Evolutionary conservation across 2,113 vertebrate genomes (phyloP), one percentile per base, ranked within the genome.

Genomic region (Nothocercus julius): DNA sequence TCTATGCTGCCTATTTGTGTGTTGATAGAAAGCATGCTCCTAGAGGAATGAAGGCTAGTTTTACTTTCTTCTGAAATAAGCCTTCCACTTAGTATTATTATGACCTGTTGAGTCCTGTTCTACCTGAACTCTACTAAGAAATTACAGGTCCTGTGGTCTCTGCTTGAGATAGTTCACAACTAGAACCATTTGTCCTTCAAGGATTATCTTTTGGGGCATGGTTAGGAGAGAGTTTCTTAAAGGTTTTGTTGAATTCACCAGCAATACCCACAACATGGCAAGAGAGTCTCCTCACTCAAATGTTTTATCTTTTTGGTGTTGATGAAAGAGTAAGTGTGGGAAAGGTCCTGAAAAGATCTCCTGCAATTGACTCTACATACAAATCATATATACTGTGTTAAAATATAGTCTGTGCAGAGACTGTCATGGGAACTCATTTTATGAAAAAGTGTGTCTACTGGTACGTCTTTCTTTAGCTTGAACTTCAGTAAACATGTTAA

Each of bases 1-100:
- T 94, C 85, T 83, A 63, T 42, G 19, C 87, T 73, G 66, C 81
- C 85, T 89, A 45, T 79, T 34, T 81, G 70, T 63, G 47, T 38
- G 18, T 63, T 21, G 66, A 85, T 79, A 73, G 45, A 19, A 30
- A 87, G n/a, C 18, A 49, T 25, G 44, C 8, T 91, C 62, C 63
- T 49, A 36, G 19, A 28, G 20, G 45, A 1, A 45, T 18, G 51
- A 70, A 51, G 59, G 40, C 34, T 93, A n/a, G 24, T 40, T 64
- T 64, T 27, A 28, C 24, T 64, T 64, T 64, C 62, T 64, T 40
- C 25, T 64, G 59, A 91, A 93, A 76, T 73, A 87, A 74, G 7
- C 49, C 58, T 58, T 85, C 69, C 59, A 80, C 24, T 13, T 49
- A 22, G 36, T 73, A 5, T 18, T 54, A 3, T 40, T 51, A n/a